These are phyloP conservation scores for Lordiphosa collinella DNA, from an alignment of 1,140 invertebrate species.

Conservation along the genomic window DNA sequence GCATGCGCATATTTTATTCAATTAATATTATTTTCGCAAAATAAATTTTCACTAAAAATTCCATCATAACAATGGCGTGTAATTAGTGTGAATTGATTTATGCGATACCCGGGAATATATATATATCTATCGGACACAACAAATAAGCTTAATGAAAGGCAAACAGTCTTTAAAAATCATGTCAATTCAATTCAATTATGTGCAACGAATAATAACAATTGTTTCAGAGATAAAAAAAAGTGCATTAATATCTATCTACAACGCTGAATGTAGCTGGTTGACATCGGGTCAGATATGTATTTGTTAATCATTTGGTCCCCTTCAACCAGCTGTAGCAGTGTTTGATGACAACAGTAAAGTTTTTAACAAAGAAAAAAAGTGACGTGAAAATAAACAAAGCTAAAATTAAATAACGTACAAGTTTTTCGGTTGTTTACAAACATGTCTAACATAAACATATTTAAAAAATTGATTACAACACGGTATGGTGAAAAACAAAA, in stretches of 20 bases:
- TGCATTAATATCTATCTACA: constrained; percentile 25
- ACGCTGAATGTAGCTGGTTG: constrained; percentile 79
- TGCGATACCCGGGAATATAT: constrained; percentile 19
- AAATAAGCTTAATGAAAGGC: constrained; percentile 61
- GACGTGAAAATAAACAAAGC: neutral
- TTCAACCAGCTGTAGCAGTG: constrained; percentile 80
- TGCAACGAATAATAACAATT: constrained; percentile 22
- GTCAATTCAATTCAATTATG: constrained; percentile 36
- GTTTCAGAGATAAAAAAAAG: constrained; percentile 2
- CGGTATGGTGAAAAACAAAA: too few relatives aligned
- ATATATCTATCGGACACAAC: constrained; percentile 1
- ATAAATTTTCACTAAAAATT: constrained; percentile 12
- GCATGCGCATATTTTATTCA: constrained; percentile 47
- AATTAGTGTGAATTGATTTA: constrained; percentile 71
- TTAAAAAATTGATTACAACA: too few relatives aligned
- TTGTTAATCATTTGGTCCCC: constrained; percentile 75
- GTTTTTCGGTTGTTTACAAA: too few relatives aligned
- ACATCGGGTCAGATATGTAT: constrained; percentile 78
- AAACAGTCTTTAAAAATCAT: constrained; percentile 39
- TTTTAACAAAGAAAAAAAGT: constrained; percentile 11
- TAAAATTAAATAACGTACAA: too few relatives aligned
- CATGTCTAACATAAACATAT: too few relatives aligned
- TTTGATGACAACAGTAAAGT: constrained; percentile 62
- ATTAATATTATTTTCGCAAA: constrained; percentile 43
- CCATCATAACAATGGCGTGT: constrained; percentile 40